Percentiles rank a stretch among this genome's conserved stretches.
These are phyloP conservation scores for Brachyhypopomus gauderio DNA, from an alignment of 2,113 vertebrate species.

Conservation along the genomic window DNA sequence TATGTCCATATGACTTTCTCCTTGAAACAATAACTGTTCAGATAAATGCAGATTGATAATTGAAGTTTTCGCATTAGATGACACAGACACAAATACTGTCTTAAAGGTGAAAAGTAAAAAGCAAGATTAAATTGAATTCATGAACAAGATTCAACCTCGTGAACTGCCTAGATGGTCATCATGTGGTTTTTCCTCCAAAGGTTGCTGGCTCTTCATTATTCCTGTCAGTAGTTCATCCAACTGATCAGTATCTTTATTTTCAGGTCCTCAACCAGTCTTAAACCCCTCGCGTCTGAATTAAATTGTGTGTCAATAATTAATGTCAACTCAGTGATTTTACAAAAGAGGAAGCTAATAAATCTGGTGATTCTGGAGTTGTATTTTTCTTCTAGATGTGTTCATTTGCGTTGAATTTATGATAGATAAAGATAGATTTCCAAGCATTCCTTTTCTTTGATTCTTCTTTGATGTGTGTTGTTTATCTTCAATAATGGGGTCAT, in stretches of 20 bases:
- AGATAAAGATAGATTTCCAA: conserved; percentile 26
- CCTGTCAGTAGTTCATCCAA: conserved; percentile 45
- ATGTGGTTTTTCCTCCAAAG: conserved; percentile 44
- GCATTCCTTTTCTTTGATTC: conserved; percentile 31
- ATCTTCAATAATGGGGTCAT: conserved; percentile 28
- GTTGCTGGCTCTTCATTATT: conserved; percentile 44
- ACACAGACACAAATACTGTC: conserved; percentile 20
- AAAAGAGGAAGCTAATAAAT: conserved; percentile 1
- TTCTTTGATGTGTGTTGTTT: conserved; percentile 24
- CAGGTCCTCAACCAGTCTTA: conserved; percentile 25
- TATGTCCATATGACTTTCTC: background rate
- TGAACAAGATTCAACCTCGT: conserved; percentile 33
- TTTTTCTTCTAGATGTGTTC: conserved; percentile 26
- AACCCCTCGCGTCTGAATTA: conserved; percentile 29
- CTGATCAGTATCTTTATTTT: conserved; percentile 25
- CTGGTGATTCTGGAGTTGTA: conserved; percentile 20
- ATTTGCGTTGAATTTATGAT: conserved; percentile 37
- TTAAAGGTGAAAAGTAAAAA: conserved; percentile 11
- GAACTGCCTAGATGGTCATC: conserved; percentile 43
- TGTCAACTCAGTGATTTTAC: background rate
- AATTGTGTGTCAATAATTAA: conserved; percentile 18
- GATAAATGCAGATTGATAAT: conserved; percentile 34
- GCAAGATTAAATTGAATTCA: conserved; percentile 26
- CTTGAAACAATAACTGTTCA: conserved; percentile 6
- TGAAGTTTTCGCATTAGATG: background rate